A percentile compares a stretch with the other conserved stretches of the same genome.
phyloP scores from a whole-genome alignment of 2,888 invertebrate genomes.

The Tetrapedia diversipes region DNA sequence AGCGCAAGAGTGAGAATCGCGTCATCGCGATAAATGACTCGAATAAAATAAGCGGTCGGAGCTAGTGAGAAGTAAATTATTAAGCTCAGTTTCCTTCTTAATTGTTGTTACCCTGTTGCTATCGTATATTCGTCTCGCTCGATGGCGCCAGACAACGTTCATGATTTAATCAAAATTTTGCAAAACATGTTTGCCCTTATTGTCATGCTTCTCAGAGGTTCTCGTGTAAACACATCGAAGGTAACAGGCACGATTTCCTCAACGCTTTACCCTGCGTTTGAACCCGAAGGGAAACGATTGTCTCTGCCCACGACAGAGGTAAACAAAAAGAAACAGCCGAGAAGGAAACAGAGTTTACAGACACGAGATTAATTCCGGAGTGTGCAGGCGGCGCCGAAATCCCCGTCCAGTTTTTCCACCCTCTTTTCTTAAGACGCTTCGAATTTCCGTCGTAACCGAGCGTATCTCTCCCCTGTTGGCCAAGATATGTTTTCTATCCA shows the following conservation, averaged over 20 bases:
- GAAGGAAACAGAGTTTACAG: constrained; percentile 54
- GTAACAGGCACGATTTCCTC: constrained; percentile 6
- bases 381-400: constrained; percentile 29
- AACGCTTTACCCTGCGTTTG: constrained; percentile 5
- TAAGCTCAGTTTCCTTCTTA: not conserved
- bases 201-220: constrained; percentile 15
- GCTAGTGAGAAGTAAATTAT: constrained; percentile 19
- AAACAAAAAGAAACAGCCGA: constrained; percentile 54
- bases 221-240: constrained; percentile 17
- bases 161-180: too few species aligned
- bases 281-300: constrained; percentile 13
- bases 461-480: constrained; percentile 61
- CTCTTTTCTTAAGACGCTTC: constrained; percentile 61
- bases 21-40: constrained; percentile 63
- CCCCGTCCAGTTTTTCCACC: constrained; percentile 50
- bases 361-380: constrained; percentile 62
- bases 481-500: constrained; percentile 77
- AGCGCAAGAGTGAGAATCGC: constrained; percentile 38
- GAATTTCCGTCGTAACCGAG: constrained; percentile 64
- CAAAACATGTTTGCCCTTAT: constrained; percentile 14
- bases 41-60: constrained; percentile 45
- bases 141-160: too few species aligned
- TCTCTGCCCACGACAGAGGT: constrained; percentile 58
- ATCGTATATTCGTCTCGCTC: too few species aligned
- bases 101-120: not conserved